Conservation (phyloP, 2,113 vertebrate genomes). For the Ardeotis arabs region DNA sequence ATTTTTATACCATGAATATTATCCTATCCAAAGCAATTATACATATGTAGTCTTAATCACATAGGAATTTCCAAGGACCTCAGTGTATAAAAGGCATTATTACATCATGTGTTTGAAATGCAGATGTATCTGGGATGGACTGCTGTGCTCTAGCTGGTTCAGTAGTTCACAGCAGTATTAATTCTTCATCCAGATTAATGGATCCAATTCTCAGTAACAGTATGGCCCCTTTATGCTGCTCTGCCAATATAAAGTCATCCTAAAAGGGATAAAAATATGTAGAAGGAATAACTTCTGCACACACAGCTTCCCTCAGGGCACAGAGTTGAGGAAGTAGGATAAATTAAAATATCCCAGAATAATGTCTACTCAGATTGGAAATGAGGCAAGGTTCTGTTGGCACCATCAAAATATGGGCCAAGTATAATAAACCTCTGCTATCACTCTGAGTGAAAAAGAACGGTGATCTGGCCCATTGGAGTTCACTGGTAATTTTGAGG, state of each 20-base stretch:
- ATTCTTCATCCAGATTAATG: slow-evolving; percentile 15
- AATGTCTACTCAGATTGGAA: neutral
- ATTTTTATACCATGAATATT: neutral
- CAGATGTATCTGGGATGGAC: slow-evolving; percentile 9
- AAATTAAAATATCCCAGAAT: slow-evolving; percentile 14
- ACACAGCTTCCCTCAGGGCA: neutral
- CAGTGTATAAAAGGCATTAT: neutral
- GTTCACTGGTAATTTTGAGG: neutral
- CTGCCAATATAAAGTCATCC: neutral
- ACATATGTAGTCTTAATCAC: neutral
- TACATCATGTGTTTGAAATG: slow-evolving; percentile 50
- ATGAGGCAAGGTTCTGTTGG: neutral
- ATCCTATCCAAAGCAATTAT: neutral
- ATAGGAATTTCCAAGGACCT: slow-evolving; percentile 4
- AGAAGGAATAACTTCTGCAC: neutral
- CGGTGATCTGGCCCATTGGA: neutral
- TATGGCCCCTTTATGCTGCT: neutral
- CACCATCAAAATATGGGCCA: neutral
- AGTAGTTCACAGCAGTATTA: slow-evolving; percentile 24
- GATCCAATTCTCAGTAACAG: neutral
- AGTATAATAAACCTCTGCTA: neutral
- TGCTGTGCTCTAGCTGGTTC: neutral
- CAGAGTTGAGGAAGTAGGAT: neutral
- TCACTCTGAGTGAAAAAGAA: neutral
- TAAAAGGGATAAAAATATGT: neutral